Percentiles rank a stretch among this genome's conserved stretches.
These are phyloP conservation scores for Leptinotarsa haldemani DNA, from an alignment of 2,888 invertebrate genomes.

Conservation along the genomic window DNA sequence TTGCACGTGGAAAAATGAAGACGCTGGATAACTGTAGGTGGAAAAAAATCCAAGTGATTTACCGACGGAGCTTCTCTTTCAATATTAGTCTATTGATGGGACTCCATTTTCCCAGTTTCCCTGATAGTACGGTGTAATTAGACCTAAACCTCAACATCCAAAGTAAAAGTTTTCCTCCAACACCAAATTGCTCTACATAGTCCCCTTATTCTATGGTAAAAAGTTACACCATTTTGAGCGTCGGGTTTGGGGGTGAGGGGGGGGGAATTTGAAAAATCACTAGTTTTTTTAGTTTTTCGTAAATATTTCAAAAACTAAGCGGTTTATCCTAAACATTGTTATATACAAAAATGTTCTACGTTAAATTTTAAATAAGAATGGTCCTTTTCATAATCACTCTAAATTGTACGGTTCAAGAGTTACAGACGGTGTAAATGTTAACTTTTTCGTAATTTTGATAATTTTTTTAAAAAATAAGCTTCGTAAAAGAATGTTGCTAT, in stretches of 20 bases:
- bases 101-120: no score
- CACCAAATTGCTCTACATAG: conserved; percentile 16
- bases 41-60: neutral
- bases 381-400: conserved; percentile 27
- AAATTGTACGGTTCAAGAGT: conserved; percentile 29
- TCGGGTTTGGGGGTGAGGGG: no score
- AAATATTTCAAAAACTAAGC: conserved; percentile 7
- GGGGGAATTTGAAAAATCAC: conserved; percentile 19
- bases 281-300: conserved; percentile 27
- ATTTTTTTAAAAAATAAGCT: no score
- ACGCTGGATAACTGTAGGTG: neutral
- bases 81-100: no score
- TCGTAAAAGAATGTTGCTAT: no score
- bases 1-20: neutral
- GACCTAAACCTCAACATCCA: conserved; percentile 26
- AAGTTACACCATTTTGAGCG: conserved; percentile 25
- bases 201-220: conserved; percentile 28
- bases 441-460: no score
- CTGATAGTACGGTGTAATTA: conserved; percentile 24
- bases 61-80: neutral
- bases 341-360: conserved; percentile 16
- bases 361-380: conserved; percentile 26
- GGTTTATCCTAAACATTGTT: neutral
- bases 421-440: conserved; percentile 29
- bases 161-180: conserved; percentile 19